Evolutionary conservation across 1,140 invertebrate species (phyloP), one percentile per base, ranked within the genome.

Genomic region (Scaptomyza montana): DNA sequence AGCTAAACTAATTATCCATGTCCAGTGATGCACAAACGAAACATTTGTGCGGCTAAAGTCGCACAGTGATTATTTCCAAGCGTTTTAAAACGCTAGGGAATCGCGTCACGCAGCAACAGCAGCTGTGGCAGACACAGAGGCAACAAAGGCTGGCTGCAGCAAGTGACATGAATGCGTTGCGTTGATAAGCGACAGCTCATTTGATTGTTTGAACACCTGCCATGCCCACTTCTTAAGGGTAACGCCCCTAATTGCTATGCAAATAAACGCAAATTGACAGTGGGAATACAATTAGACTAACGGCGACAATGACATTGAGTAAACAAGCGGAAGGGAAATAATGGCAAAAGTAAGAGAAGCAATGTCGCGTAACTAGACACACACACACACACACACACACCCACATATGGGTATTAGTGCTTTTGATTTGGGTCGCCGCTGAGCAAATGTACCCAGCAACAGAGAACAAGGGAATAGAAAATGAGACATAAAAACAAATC

Each of bases 181-280:
- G 45, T 54, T 62, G 21, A 50, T 63, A 41, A 63, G 55, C 59
- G 64, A 56, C 66, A 63, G 53, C 43, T 30, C 62, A 62, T 65
- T 85, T 86, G 67, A 80, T 80, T 86, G 69, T 57, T 82, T 55
- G 67, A 49, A 57, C 65, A 71, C 53, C 25, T 21, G 46, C 36
- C 60, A 71, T 45, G 69, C 57, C 16, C 47, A 43, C 10, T 33
- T 47, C 45, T 28, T 2, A 36, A 36, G 46, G 28, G 8, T 9
- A 39, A 9, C 49, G 16, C 60, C 47, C 39, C 61, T 86, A 86
- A 86, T 86, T 86, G 75, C 68, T 28, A 56, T 57, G 72, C 79
- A 89, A 87, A 89, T 87, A 87, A 87, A 65, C 62, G 57, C 79
- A 77, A 89, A 89, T 79, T 84, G 82, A 79, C 82, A 87, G 78